Evolutionary conservation across 1,140 invertebrate species (phyloP).

Genomic region (Tetraneura akinire): DNA sequence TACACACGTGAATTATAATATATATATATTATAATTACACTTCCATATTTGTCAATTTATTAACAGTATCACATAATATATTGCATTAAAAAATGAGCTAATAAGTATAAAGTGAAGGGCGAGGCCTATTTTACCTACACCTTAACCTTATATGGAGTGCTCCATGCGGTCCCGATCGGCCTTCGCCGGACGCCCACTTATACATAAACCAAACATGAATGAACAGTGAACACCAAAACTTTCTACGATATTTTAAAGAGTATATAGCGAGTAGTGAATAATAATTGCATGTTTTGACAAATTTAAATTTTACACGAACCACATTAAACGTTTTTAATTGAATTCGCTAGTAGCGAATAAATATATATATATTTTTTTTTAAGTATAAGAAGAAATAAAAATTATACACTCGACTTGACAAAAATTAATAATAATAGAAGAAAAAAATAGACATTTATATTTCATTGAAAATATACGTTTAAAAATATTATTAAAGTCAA

Average conservation of each 20-base stretch:
- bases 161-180: constrained; percentile 30
- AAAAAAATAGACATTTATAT: no score
- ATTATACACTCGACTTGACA: no score
- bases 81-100: constrained; percentile 39
- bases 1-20: no score
- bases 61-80: background rate
- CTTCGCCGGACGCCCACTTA: constrained; percentile 42
- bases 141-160: constrained; percentile 50
- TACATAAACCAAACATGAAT: constrained; percentile 43
- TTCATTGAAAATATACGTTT: no score
- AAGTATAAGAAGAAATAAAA: no score
- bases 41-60: constrained; percentile 18
- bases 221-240: constrained; percentile 46
- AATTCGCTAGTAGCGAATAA: no score
- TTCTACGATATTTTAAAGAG: constrained; percentile 20
- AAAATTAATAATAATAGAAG: no score
- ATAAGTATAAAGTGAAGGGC: constrained; percentile 51
- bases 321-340: no score
- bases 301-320: background rate
- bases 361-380: no score
- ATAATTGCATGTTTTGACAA: constrained; percentile 5
- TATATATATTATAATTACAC: background rate
- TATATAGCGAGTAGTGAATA: background rate
- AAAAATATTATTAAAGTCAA: no score
- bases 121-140: constrained; percentile 50